A percentile compares a stretch with the other conserved stretches of the same genome.
Evolutionary conservation across 1,140 invertebrate species (phyloP).

Genomic region (Caenorhabditis remanei): DNA sequence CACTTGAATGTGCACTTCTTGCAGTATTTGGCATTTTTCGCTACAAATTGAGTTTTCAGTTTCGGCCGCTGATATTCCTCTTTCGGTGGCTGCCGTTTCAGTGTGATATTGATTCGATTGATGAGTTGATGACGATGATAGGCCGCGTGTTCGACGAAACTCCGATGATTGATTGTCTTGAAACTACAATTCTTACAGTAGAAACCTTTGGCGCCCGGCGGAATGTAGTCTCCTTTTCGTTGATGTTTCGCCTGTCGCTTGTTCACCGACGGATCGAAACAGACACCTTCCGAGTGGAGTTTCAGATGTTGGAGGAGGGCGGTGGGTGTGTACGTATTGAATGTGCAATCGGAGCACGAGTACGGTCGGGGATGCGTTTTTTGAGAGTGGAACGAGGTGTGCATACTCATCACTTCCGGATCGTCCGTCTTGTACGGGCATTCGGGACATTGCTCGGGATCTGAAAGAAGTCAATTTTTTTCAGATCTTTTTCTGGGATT

Average conservation of each 20-base stretch:
- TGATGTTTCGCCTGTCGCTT: not conserved
- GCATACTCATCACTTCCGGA: not conserved
- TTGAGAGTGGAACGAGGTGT: not conserved
- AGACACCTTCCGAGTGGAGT: not conserved
- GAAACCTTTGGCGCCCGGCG: slow-evolving; percentile 8
- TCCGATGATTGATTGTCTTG: not conserved
- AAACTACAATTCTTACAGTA: slow-evolving; percentile 18
- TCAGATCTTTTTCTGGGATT: no score
- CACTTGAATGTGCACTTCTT: slow-evolving; percentile 42
- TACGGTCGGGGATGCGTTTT: not conserved
- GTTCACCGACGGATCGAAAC: not conserved
- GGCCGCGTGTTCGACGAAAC: not conserved
- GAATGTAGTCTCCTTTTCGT: slow-evolving; percentile 10
- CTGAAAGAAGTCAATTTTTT: not conserved
- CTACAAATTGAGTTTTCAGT: not conserved
- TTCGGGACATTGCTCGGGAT: not conserved
- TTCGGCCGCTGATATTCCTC: slow-evolving; percentile 23
- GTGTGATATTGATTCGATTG: slow-evolving; percentile 1
- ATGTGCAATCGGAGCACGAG: not conserved
- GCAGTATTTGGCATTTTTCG: slow-evolving; percentile 27
- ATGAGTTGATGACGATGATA: slow-evolving; percentile 8
- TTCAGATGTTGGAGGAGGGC: slow-evolving; percentile 12
- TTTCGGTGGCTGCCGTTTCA: slow-evolving; percentile 32
- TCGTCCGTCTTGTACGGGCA: slow-evolving; percentile 3
- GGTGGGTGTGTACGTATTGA: slow-evolving; percentile 7